Evolutionary conservation across 2,797 vertebrate genomes (phyloP).

Genomic region (Sorex maritimensis): DNA sequence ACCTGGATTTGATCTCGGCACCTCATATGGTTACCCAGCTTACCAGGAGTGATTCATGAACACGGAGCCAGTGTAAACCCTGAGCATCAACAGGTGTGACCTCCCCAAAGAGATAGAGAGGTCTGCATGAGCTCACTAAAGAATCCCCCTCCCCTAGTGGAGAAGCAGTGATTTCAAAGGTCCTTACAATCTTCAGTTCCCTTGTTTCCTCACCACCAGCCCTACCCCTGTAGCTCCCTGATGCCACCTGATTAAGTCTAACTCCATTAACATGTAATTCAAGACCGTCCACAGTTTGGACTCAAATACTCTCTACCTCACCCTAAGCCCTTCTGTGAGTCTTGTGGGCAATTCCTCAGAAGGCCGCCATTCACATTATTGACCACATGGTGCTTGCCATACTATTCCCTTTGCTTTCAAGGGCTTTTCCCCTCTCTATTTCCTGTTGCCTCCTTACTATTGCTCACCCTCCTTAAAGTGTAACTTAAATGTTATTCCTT

Average conservation of each 20-base stretch:
- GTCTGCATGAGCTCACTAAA: background rate
- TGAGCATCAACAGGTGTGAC: too few relatives aligned
- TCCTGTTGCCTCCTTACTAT: background rate
- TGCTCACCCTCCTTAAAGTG: background rate
- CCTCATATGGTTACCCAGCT: too few relatives aligned
- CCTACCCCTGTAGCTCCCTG: background rate
- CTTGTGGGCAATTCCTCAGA: background rate
- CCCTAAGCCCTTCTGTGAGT: background rate
- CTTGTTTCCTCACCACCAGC: background rate
- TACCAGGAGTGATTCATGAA: too few relatives aligned
- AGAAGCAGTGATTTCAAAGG: background rate
- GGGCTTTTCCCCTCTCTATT: background rate
- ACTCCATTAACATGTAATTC: background rate
- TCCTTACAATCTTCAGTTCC: background rate
- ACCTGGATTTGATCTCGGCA: too few relatives aligned
- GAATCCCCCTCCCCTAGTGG: too few relatives aligned
- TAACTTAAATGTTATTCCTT: background rate
- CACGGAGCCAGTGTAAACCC: too few relatives aligned
- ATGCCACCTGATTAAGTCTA: background rate
- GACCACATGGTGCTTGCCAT: background rate
- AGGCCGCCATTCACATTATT: background rate
- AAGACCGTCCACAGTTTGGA: background rate
- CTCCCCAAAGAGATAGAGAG: background rate
- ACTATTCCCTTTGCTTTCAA: background rate
- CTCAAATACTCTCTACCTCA: too few relatives aligned